These are phyloP conservation scores for Phaenicophaeus curvirostris DNA, from an alignment of 2,797 vertebrate genomes.

Conservation along the genomic window DNA sequence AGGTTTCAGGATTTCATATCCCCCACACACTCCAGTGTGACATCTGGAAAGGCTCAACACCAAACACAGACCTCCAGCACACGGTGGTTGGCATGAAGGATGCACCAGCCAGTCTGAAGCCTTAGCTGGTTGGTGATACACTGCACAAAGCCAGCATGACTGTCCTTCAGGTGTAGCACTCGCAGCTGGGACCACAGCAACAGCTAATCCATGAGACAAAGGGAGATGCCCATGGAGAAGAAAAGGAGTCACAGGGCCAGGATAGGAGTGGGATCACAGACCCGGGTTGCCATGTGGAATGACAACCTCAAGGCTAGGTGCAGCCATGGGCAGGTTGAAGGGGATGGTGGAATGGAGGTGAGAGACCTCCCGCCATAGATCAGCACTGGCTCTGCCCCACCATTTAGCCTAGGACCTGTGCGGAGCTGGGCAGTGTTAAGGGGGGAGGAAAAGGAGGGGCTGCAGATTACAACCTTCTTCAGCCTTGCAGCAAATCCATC, in stretches of 20 bases:
- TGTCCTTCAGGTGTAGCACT: not conserved
- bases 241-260: not conserved
- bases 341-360: no score
- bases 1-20: not conserved
- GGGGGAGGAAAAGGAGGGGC: not conserved
- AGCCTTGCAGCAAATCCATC: not conserved
- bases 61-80: not conserved
- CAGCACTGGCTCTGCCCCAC: rapidly evolving
- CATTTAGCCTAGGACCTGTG: rapidly evolving
- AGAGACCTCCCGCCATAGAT: not conserved
- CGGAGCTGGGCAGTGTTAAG: not conserved
- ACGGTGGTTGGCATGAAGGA: not conserved
- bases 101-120: not conserved
- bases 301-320: not conserved
- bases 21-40: not conserved
- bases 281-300: not conserved
- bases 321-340: not conserved
- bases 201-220: not conserved
- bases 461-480: not conserved
- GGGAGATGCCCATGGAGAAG: not conserved
- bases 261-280: not conserved
- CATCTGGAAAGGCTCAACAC: not conserved
- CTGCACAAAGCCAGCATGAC: rapidly evolving
- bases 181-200: not conserved
- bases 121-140: not conserved